phyloP scores from a whole-genome alignment of 2,113 vertebrate genomes.

The Embiotoca jacksoni region DNA sequence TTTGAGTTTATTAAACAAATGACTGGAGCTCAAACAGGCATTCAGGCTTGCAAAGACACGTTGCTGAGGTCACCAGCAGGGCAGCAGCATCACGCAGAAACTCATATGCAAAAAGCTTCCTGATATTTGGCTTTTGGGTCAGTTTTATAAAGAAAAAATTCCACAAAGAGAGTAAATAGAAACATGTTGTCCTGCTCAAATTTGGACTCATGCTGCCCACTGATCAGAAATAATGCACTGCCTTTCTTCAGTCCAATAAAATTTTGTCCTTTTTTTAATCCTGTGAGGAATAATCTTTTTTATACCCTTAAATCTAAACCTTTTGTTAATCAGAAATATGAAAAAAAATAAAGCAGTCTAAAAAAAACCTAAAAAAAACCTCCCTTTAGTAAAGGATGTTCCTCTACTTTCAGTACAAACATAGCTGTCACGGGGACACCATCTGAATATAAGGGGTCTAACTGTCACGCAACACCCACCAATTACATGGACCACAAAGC shows the following conservation, averaged over 20 bases:
- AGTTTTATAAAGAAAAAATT: background rate
- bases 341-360: no score
- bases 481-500: constrained; percentile 2
- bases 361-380: no score
- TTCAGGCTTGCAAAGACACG: constrained; percentile 49
- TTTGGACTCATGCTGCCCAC: no score
- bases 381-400: no score
- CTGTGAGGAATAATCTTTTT: no score
- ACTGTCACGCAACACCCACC: background rate
- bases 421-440: background rate
- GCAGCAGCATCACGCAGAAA: constrained; percentile 3
- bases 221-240: no score
- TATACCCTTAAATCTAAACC: no score
- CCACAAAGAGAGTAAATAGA: background rate
- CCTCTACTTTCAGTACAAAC: no score
- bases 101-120: background rate
- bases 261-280: no score
- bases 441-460: background rate
- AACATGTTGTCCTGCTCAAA: background rate
- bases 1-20: constrained; percentile 56
- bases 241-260: no score
- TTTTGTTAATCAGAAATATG: no score
- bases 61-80: constrained; percentile 11
- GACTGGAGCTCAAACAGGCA: constrained; percentile 40
- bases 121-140: background rate